Conservation (phyloP, 1,140 invertebrate genomes). For the Heliconius hermathena region DNA sequence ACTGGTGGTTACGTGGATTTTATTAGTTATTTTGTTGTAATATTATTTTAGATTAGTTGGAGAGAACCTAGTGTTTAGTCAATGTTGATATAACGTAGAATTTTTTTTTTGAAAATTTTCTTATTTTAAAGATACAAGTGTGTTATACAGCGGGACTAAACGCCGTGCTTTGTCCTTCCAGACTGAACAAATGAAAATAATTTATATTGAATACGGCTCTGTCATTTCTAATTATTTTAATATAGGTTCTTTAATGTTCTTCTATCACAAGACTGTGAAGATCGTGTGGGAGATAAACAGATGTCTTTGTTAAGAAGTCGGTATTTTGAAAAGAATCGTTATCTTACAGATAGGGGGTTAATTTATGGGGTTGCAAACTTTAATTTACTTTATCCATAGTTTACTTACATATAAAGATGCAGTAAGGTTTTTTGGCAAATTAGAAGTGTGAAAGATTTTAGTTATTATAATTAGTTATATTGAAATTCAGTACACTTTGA, state of each 20-base stretch:
- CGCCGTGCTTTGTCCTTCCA: no score
- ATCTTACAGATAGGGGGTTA: neutral
- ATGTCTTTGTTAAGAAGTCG: neutral
- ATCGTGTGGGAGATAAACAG: conserved; percentile 2
- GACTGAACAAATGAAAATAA: no score
- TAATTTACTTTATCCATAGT: neutral
- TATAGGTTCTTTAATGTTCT: neutral
- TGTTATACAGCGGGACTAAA: no score
- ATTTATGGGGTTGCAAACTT: neutral
- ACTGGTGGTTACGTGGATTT: neutral
- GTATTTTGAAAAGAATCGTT: conserved; percentile 5
- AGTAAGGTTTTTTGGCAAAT: neutral
- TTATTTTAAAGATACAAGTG: no score
- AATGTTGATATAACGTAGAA: no score
- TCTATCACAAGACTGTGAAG: neutral
- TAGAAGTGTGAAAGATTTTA: neutral
- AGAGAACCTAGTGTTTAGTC: neutral
- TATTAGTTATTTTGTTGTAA: neutral
- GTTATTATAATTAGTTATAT: no score
- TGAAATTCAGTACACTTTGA: no score
- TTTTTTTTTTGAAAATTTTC: no score
- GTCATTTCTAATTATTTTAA: conserved; percentile 6
- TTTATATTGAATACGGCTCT: neutral
- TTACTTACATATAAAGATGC: neutral
- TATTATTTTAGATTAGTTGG: no score